Evolutionary conservation across 2,113 vertebrate species (phyloP).

Genomic region (Eulacestoma nigropectus): DNA sequence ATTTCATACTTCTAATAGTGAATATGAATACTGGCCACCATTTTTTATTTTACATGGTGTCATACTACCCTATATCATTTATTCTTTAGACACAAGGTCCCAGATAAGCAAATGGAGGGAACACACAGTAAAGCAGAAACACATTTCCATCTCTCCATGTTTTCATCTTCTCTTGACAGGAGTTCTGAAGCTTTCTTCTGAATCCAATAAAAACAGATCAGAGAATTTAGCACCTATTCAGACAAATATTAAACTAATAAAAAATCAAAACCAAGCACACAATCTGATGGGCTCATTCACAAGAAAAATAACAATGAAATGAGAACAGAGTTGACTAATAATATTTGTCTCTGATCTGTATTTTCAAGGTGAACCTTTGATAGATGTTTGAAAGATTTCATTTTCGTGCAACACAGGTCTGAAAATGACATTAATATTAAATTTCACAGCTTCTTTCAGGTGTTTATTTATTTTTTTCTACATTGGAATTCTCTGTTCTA

Average conservation of each 20-base stretch:
- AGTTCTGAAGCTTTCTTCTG: background rate
- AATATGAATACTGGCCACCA: background rate
- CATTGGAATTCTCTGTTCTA: background rate
- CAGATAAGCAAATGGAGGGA: background rate
- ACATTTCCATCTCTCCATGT: background rate
- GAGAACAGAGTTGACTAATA: background rate
- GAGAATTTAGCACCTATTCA: background rate
- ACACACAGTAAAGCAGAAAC: background rate
- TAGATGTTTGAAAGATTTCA: background rate
- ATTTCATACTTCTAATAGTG: background rate
- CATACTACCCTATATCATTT: background rate
- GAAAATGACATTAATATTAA: background rate
- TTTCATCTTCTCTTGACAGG: background rate
- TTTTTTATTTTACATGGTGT: background rate
- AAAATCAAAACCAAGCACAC: background rate
- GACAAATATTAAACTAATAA: background rate
- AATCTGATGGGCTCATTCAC: background rate
- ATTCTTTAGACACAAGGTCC: background rate
- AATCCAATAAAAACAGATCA: background rate
- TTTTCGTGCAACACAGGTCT: background rate
- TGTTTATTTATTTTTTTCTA: background rate
- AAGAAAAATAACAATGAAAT: background rate
- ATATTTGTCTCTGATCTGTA: background rate
- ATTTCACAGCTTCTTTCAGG: background rate
- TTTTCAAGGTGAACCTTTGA: background rate